Evolutionary conservation across 2,113 vertebrate species (phyloP).

Genomic region (Pelobates fuscus): DNA sequence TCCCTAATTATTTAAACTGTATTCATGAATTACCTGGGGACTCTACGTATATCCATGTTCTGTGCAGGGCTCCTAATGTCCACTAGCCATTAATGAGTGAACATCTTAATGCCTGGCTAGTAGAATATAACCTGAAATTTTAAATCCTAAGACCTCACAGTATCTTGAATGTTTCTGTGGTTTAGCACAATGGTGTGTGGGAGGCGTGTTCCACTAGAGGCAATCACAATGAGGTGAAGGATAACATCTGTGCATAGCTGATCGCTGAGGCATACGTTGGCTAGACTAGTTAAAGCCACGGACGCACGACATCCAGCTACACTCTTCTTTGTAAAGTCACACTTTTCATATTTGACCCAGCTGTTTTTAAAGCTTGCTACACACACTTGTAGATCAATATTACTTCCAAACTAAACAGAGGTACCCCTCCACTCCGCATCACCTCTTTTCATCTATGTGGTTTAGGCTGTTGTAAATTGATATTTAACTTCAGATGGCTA

Average conservation of each 20-base stretch:
- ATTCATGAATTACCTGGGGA: no score
- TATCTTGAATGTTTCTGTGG: no score
- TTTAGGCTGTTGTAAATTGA: slow-evolving; percentile 4
- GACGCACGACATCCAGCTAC: neutral
- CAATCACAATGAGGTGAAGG: neutral
- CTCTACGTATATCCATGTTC: no score
- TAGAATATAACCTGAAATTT: no score
- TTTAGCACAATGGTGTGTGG: no score
- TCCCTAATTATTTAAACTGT: no score
- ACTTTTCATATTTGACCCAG: neutral
- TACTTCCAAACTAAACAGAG: neutral
- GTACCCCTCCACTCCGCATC: neutral
- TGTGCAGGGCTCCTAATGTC: no score
- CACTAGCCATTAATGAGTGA: no score
- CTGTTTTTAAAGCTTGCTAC: neutral
- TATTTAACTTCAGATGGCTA: neutral
- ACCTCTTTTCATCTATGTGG: neutral
- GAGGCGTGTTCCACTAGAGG: no score
- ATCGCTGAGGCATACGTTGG: slow-evolving; percentile 1
- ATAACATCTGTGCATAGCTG: neutral
- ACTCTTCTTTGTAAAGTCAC: neutral
- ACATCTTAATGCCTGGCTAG: no score
- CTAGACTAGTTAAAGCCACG: slow-evolving; percentile 8
- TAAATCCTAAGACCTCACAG: no score
- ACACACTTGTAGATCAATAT: neutral